Base-by-base conservation (phyloP, 2,113 vertebrate genomes). In the Ornithorhynchus anatinus region DNA sequence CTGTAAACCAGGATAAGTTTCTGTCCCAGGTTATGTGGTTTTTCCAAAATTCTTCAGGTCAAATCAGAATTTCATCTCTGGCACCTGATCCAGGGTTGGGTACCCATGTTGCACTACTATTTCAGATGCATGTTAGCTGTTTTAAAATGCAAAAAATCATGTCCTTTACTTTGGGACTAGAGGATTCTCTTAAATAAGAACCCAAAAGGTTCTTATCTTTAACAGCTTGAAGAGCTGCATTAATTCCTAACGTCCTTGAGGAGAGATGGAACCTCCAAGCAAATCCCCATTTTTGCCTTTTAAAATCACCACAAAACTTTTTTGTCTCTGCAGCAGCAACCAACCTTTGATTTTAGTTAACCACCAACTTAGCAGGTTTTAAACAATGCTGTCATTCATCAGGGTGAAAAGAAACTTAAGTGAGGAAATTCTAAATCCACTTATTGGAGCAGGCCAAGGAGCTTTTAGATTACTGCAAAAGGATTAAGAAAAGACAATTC, bases 281-380 rank as follows among this genome's bases (percentile, higher is more conserved):
- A 38, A 69, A 10, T 20, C 47, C 42, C 27, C 20, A 36, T 50
- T 50, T 23, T 50, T 50, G 47, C 23, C 31, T 50, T 48, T 8
- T 16, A 56, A 48, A 42, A 48, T 8, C 11, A 25, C 22, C 20
- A 29, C 11, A 59, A 44, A 68, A 65, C 10, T n/a, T 59, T 59
- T 47, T 51, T 57, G 6, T 52, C 43, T 38, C 58, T 70, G 54
- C 61, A 68, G 39, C 25, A 63, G 15, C 45, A 53, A 32, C 47
- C 35, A 31, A 4, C 7, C 8, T 19, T 78, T 67, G 39, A 44
- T 75, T 77, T 72, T 79, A 84, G 75, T 79, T 81, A 70, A 35
- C 9, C 29, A 48, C 7, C 32, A 71, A 59, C 23, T 69, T 66
- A 69, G 12, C 32, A 40, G 39, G 20, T 64, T 80, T 5, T 1